These are phyloP conservation scores for Lasioglossum lativentre DNA, from an alignment of 2,888 invertebrate species.

Conservation along the genomic window DNA sequence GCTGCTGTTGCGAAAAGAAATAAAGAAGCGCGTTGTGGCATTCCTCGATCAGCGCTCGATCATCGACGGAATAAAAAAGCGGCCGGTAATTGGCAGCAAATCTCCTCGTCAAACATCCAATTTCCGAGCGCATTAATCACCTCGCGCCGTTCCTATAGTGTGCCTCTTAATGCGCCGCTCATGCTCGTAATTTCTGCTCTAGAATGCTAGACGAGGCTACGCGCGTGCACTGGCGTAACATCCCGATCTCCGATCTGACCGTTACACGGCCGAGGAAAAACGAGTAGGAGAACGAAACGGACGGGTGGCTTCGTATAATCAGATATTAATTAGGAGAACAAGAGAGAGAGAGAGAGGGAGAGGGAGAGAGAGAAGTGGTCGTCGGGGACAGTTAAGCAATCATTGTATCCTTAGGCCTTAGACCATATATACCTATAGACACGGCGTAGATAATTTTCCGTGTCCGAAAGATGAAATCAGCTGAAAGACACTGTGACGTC, in stretches of 20 bases:
- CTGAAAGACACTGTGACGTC: too few species aligned
- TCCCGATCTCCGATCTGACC: constrained; percentile 23
- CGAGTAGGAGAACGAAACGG: neutral
- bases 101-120: constrained; percentile 57
- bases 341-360: neutral
- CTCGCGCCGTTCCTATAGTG: constrained; percentile 13
- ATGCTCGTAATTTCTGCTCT: constrained; percentile 35
- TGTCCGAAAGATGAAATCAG: too few species aligned
- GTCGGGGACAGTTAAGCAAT: neutral
- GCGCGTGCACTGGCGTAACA: constrained; percentile 6
- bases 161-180: constrained; percentile 33
- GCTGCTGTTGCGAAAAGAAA: too few species aligned
- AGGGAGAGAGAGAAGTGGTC: neutral
- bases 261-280: constrained; percentile 33
- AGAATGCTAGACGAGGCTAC: constrained; percentile 25
- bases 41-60: neutral
- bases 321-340: constrained; percentile 48
- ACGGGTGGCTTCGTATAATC: constrained; percentile 1
- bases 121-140: constrained; percentile 48
- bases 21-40: neutral
- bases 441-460: too few species aligned
- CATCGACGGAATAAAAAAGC: constrained; percentile 17
- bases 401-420: too few species aligned
- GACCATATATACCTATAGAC: too few species aligned
- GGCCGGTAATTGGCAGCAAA: constrained; percentile 43